Evolutionary conservation across 1,140 invertebrate species (phyloP).

Genomic region (Trichogramma pretiosum): DNA sequence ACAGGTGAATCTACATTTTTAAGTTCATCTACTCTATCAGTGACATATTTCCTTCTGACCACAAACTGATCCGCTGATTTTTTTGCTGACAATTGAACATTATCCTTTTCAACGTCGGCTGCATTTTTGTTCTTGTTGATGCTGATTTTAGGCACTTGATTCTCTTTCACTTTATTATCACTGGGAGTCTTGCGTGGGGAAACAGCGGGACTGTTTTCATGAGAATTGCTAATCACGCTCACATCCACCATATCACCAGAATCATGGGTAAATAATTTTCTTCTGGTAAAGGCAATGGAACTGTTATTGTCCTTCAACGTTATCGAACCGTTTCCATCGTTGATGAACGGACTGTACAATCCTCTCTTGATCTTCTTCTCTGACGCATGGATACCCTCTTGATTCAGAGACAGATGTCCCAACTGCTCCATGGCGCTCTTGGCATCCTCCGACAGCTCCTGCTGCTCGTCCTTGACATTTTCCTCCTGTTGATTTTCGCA

Average conservation of each 20-base stretch:
- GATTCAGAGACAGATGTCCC: constrained; percentile 3
- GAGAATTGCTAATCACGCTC: too few relatives aligned
- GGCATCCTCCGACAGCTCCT: background rate
- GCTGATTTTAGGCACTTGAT: background rate
- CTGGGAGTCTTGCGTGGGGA: background rate
- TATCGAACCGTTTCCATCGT: too few relatives aligned
- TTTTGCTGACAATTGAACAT: too few relatives aligned
- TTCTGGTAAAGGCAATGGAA: too few relatives aligned
- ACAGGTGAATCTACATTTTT: too few relatives aligned
- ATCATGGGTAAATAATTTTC: constrained; percentile 10
- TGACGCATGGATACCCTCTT: constrained; percentile 11
- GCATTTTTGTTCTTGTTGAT: background rate
- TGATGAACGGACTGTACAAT: background rate
- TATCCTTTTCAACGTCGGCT: background rate
- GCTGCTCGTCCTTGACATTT: background rate
- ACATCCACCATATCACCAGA: constrained; percentile 10
- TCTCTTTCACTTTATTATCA: background rate
- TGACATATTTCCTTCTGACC: background rate
- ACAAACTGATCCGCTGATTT: background rate
- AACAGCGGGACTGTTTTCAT: background rate
- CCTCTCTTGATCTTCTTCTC: constrained; percentile 6
- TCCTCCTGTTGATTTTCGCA: constrained; percentile 28
- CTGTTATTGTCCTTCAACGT: constrained; percentile 3
- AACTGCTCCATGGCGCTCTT: constrained; percentile 6
- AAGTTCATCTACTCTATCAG: too few relatives aligned